A percentile compares a stretch with the other conserved stretches of the same genome.
Conservation (phyloP, 2,888 invertebrate species). For the Panorpa germanica region DNA sequence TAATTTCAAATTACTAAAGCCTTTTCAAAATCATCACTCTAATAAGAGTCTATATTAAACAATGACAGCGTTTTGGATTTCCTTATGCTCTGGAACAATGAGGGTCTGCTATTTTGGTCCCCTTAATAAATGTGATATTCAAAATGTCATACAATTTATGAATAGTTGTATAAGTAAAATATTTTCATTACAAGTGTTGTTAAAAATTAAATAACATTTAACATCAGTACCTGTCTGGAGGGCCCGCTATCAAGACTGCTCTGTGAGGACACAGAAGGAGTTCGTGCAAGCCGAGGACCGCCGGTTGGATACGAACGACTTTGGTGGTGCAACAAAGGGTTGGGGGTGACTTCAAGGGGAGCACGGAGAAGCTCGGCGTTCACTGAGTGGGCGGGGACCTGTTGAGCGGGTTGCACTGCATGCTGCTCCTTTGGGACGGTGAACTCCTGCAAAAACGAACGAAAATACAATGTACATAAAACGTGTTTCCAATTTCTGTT, state of each 20-base stretch:
- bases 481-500: too few species aligned
- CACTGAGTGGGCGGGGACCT: conserved; percentile 21
- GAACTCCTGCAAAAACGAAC: conserved; percentile 33
- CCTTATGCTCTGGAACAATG: too few species aligned
- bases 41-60: too few species aligned
- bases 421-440: conserved; percentile 43
- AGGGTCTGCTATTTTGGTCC: too few species aligned
- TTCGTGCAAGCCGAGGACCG: conserved; percentile 52
- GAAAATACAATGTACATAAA: too few species aligned
- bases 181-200: conserved; percentile 4
- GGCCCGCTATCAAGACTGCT: conserved; percentile 64
- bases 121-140: too few species aligned
- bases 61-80: too few species aligned
- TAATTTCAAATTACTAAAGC: too few species aligned
- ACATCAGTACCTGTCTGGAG: conserved; percentile 37
- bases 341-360: conserved; percentile 34
- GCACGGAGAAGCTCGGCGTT: conserved; percentile 24
- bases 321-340: conserved; percentile 44
- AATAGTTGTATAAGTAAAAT: too few species aligned
- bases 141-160: too few species aligned
- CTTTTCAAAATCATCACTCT: too few species aligned
- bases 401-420: conserved; percentile 35
- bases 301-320: conserved; percentile 43
- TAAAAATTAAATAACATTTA: conserved; percentile 6
- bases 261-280: conserved; percentile 67